Evolutionary conservation across 2,888 invertebrate genomes (phyloP).

Genomic region (Globia sparganii): DNA sequence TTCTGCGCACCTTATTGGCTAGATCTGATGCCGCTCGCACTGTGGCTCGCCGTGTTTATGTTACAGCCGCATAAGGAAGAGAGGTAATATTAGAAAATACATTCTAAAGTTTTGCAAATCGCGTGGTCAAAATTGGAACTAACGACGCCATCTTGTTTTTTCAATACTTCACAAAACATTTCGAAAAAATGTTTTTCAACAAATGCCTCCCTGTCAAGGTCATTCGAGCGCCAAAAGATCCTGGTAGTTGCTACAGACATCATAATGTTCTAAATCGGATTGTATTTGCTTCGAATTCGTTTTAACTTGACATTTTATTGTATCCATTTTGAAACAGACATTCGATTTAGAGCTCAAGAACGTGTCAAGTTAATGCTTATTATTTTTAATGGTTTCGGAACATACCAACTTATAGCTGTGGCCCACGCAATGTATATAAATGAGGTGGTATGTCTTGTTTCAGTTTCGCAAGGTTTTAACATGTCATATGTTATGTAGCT

Average conservation of each 20-base stretch:
- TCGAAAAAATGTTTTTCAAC: not conserved
- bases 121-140: not conserved
- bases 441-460: too few species aligned
- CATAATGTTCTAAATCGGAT: not conserved
- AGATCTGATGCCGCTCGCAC: constrained; percentile 94
- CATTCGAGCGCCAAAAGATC: too few species aligned
- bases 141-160: not conserved
- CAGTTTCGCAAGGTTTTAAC: too few species aligned
- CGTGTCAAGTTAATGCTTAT: not conserved
- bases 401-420: not conserved
- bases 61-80: constrained; percentile 93
- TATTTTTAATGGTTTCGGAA: not conserved
- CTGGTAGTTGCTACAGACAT: too few species aligned
- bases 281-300: not conserved
- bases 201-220: not conserved
- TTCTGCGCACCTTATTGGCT: constrained; percentile 94
- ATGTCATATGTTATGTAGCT: not conserved
- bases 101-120: not conserved
- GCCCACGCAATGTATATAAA: not conserved
- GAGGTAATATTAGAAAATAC: constrained; percentile 7
- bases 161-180: too few species aligned
- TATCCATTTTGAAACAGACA: not conserved
- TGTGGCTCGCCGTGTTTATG: constrained; percentile 97
- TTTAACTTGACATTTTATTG: not conserved
- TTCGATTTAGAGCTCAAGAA: not conserved